phyloP scores from a whole-genome alignment of 2,113 vertebrate genomes.

The Geococcyx californianus region DNA sequence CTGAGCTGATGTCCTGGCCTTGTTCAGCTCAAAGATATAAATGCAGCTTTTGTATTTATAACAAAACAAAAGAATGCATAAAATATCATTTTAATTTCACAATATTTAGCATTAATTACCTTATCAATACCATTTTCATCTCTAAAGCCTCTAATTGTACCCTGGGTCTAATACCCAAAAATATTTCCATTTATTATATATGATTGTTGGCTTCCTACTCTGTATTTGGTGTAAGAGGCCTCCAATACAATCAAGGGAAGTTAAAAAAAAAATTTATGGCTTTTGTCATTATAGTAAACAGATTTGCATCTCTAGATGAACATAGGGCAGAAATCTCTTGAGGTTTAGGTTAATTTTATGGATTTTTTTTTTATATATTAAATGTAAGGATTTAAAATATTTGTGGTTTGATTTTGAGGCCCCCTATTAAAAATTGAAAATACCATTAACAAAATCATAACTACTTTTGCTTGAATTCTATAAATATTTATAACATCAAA shows the following conservation, averaged over 20 bases:
- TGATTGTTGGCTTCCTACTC: not conserved
- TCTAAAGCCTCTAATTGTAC: not conserved
- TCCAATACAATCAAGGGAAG: not conserved
- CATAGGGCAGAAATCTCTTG: not conserved
- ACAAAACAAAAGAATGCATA: not conserved
- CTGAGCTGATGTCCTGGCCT: not conserved
- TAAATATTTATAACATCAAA: not conserved
- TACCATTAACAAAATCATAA: not conserved
- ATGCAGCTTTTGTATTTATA: not conserved
- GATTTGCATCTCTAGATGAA: not conserved
- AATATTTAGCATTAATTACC: not conserved
- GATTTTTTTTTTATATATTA: not conserved
- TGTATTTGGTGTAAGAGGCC: not conserved
- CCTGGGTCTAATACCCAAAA: not conserved
- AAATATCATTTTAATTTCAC: not conserved
- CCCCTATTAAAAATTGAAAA: not conserved
- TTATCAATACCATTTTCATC: not conserved
- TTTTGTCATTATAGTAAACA: not conserved
- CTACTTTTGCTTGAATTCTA: not conserved
- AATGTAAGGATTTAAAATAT: not conserved
- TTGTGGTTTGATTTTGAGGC: not conserved
- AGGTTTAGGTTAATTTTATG: not conserved
- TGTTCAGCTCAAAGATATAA: not conserved
- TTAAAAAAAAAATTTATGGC: rapidly evolving
- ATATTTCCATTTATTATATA: not conserved